Conservation (phyloP, 2,888 invertebrate genomes). For the Diachrysia chrysitis region DNA sequence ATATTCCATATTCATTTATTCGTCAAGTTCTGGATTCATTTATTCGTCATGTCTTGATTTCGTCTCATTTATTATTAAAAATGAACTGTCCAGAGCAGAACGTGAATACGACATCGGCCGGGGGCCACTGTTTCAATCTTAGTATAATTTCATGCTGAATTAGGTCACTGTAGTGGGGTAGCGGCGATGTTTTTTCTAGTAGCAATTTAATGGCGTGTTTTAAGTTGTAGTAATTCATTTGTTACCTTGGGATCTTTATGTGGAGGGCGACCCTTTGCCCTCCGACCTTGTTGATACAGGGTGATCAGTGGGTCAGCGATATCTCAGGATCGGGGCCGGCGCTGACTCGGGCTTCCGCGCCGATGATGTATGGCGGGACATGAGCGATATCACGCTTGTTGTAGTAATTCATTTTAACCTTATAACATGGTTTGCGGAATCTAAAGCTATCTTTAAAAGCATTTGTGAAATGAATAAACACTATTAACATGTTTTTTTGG, state of each 20-base stretch:
- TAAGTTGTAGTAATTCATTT: conserved; percentile 18
- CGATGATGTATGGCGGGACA: conserved; percentile 78
- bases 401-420: conserved; percentile 63
- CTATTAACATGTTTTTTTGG: neutral
- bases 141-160: conserved; percentile 86
- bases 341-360: conserved; percentile 71
- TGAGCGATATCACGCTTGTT: conserved; percentile 65
- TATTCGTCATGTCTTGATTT: conserved; percentile 90
- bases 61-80: conserved; percentile 90
- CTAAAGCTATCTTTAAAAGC: conserved; percentile 27
- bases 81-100: conserved; percentile 89
- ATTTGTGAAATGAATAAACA: conserved; percentile 13
- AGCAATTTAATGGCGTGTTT: conserved; percentile 31
- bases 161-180: conserved; percentile 70
- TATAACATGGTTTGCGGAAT: conserved; percentile 36
- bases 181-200: conserved; percentile 60
- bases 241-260: conserved; percentile 16
- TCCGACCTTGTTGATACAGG: conserved; percentile 56
- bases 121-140: conserved; percentile 87
- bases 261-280: conserved; percentile 28
- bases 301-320: conserved; percentile 73
- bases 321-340: conserved; percentile 71
- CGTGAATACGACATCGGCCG: conserved; percentile 81
- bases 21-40: conserved; percentile 90
- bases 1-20: conserved; percentile 90